These are phyloP conservation scores for Danaus melanippus DNA, from an alignment of 1,140 invertebrate genomes.

Conservation along the genomic window DNA sequence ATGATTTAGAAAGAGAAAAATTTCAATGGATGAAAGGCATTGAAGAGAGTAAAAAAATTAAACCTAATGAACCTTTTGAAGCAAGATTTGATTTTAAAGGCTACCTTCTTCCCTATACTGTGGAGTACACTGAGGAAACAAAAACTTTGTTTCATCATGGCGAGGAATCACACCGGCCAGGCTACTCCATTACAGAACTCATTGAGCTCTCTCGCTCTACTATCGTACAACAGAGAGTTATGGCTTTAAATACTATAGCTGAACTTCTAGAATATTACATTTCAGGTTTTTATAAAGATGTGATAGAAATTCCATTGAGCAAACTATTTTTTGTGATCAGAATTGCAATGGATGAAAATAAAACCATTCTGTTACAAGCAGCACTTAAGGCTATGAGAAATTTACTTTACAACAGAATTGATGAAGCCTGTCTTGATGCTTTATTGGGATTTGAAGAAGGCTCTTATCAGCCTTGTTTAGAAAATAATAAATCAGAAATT, in stretches of 20 bases:
- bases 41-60: slow-evolving; percentile 58
- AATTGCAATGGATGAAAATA: slow-evolving; percentile 88
- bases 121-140: slow-evolving; percentile 74
- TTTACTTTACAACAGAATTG: slow-evolving; percentile 81
- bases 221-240: slow-evolving; percentile 83
- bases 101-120: slow-evolving; percentile 77
- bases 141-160: slow-evolving; percentile 90
- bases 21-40: slow-evolving; percentile 87
- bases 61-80: slow-evolving; percentile 76
- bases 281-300: slow-evolving; percentile 79
- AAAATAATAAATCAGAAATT: slow-evolving; percentile 69
- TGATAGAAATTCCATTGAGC: slow-evolving; percentile 76
- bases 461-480: slow-evolving; percentile 75
- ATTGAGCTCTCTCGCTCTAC: slow-evolving; percentile 81
- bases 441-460: slow-evolving; percentile 79
- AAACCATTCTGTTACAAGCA: slow-evolving; percentile 80
- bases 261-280: slow-evolving; percentile 84
- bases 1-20: slow-evolving; percentile 86
- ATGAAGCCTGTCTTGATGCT: slow-evolving; percentile 83
- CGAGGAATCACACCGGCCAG: slow-evolving; percentile 90
- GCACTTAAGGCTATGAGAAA: slow-evolving; percentile 81
- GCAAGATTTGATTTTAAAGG: slow-evolving; percentile 81
- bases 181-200: slow-evolving; percentile 90
- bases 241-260: slow-evolving; percentile 83
- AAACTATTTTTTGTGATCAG: slow-evolving; percentile 86